Evolutionary conservation across 2,797 vertebrate genomes (phyloP).

Genomic region (Anguilla pacifica): DNA sequence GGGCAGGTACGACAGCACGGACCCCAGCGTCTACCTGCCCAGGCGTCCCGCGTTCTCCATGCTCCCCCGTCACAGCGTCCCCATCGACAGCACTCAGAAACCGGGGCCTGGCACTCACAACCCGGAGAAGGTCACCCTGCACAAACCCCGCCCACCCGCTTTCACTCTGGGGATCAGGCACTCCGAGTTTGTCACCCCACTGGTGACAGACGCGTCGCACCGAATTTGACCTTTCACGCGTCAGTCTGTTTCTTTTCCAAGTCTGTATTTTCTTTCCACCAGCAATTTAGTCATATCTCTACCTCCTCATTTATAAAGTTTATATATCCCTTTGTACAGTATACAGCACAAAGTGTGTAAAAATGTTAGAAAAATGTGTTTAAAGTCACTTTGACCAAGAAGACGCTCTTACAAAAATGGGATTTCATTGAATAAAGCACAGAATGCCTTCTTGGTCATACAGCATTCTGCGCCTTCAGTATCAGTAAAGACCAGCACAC

Average conservation of each 20-base stretch:
- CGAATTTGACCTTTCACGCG: slow-evolving; percentile 41
- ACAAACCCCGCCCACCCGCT: slow-evolving; percentile 72
- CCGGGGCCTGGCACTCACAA: slow-evolving; percentile 82
- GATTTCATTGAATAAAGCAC: too few species aligned
- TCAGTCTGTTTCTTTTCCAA: not conserved
- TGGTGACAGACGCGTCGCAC: slow-evolving; percentile 66
- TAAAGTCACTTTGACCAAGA: not conserved
- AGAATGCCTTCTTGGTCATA: not conserved
- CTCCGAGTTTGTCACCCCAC: slow-evolving; percentile 76
- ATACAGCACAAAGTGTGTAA: too few species aligned
- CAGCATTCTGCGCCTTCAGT: not conserved
- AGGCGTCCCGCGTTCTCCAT: slow-evolving; percentile 87
- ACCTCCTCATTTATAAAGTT: too few species aligned
- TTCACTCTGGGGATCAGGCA: slow-evolving; percentile 82
- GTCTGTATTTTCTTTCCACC: not conserved
- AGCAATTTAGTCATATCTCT: not conserved
- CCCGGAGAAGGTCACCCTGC: slow-evolving; percentile 74
- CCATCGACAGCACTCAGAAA: slow-evolving; percentile 44
- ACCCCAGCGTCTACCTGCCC: slow-evolving; percentile 73
- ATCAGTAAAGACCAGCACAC: not conserved
- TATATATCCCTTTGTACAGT: too few species aligned
- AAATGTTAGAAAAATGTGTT: too few species aligned
- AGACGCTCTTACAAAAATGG: not conserved
- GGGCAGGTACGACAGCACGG: slow-evolving; percentile 74
- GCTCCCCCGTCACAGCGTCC: slow-evolving; percentile 72